Evolutionary conservation across 2,888 invertebrate genomes (phyloP).

Genomic region (Eupithecia vulgata): DNA sequence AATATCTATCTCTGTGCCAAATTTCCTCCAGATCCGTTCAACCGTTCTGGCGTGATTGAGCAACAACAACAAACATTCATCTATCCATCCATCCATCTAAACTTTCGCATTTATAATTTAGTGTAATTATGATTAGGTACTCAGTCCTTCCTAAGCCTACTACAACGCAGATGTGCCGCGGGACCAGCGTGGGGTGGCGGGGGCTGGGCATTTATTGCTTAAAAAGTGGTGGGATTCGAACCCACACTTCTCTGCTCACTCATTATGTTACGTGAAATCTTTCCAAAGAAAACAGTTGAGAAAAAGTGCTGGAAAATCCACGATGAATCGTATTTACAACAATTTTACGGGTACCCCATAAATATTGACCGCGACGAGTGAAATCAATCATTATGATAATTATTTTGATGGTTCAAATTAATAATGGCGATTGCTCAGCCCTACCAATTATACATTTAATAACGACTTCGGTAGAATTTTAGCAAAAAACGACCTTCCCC

Average conservation of each 20-base stretch:
- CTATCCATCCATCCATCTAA: too few species aligned
- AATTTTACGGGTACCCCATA: neutral
- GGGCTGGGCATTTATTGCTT: too few species aligned
- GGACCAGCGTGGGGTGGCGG: too few species aligned
- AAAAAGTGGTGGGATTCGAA: neutral
- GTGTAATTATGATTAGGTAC: too few species aligned
- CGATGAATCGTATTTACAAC: neutral
- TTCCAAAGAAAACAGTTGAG: neutral
- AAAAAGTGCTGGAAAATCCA: neutral
- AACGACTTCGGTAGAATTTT: neutral
- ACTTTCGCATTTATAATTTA: too few species aligned
- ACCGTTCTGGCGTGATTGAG: too few species aligned
- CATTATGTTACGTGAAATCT: neutral
- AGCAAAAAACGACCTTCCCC: neutral
- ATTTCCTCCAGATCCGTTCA: too few species aligned
- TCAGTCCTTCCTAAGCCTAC: conserved; percentile 3
- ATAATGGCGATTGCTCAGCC: neutral
- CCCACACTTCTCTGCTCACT: neutral
- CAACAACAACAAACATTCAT: too few species aligned
- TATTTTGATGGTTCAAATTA: neutral
- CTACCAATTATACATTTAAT: neutral
- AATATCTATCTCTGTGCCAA: too few species aligned
- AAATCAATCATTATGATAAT: neutral
- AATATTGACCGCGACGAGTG: neutral
- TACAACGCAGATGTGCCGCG: too few species aligned